phyloP scores from a whole-genome alignment of 2,797 vertebrate genomes.

The Hirundo rustica region DNA sequence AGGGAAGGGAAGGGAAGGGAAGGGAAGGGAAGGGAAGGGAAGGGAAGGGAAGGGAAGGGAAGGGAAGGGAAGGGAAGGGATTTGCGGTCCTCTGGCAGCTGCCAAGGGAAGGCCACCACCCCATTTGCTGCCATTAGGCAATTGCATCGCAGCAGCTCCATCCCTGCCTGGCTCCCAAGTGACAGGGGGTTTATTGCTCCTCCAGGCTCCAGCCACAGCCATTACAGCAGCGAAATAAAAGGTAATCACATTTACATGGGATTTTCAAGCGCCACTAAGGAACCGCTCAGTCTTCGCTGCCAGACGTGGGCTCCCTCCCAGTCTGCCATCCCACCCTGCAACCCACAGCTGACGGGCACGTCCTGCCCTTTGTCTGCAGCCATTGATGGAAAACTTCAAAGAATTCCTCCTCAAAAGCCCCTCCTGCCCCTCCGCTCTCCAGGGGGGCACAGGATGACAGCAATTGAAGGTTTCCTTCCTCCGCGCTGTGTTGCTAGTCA shows the following conservation, averaged over 20 bases:
- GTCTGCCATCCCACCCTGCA: background rate
- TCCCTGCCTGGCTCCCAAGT: background rate
- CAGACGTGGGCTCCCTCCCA: background rate
- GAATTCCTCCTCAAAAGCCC: background rate
- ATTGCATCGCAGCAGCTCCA: background rate
- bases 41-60: no score
- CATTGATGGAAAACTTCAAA: conserved; percentile 31
- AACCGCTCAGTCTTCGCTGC: background rate
- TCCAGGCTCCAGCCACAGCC: background rate
- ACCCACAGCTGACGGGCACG: background rate
- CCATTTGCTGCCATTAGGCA: background rate
- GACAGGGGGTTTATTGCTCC: background rate
- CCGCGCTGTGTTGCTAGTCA: background rate
- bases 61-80: background rate
- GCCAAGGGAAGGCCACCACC: background rate
- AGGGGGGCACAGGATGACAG: background rate
- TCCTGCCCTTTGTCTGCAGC: conserved; percentile 51
- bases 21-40: no score
- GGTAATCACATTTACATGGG: conserved; percentile 21
- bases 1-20: background rate
- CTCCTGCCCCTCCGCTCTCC: background rate
- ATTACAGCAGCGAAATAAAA: background rate
- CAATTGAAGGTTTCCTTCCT: background rate
- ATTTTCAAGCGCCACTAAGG: background rate
- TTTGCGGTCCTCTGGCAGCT: background rate